Evolutionary conservation across 2,888 invertebrate species (phyloP), one percentile per base, ranked within the genome.

Genomic region (Scaptomyza flava): DNA sequence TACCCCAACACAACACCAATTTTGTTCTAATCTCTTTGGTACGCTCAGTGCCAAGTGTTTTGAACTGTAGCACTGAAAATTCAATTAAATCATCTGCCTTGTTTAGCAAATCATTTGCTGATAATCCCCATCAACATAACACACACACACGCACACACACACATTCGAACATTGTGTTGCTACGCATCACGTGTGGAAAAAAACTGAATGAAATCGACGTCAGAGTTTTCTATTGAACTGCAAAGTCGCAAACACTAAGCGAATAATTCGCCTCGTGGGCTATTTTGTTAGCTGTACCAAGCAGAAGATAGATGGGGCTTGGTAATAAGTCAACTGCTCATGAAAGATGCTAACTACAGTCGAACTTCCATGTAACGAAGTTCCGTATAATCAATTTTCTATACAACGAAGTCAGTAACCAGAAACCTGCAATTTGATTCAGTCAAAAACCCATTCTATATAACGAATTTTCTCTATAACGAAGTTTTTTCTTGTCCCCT

Each of bases 71-170:
- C 34, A 23, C 47, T 64, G 45, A 60, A 61, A 50, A 68, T 74
- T 76, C 12, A 68, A 75, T 74, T 71, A 75, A 75, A 53, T 71
- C 81, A 84, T 84, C 59, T 61, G 67, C 53, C 60, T 48, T 67
- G 61, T 69, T 81, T 81, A 79, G 85, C 60, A 65, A 74, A 74
- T 72, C 61, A 75, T 52, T 50, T 64, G 42, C 57, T 64, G 79
- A 79, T 84, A 81, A 68, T 74, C 47, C 62, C 43, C 12, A 33
- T 45, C 27, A 48, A 53, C 61, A 47, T 14, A 36, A 27, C 33
- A 11, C 11, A 33, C 33, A 9, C 33, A 33, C 33, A 27, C 27
- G 6, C 33, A n/a, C 0, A 38, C 38, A 38, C 14, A 14, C 1
- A 14, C 14, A 17, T 50, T 20, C n/a, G n/a, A 27, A 41, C 45